Evolutionary conservation across 2,113 vertebrate species (phyloP).

Genomic region (Caracal caracal): DNA sequence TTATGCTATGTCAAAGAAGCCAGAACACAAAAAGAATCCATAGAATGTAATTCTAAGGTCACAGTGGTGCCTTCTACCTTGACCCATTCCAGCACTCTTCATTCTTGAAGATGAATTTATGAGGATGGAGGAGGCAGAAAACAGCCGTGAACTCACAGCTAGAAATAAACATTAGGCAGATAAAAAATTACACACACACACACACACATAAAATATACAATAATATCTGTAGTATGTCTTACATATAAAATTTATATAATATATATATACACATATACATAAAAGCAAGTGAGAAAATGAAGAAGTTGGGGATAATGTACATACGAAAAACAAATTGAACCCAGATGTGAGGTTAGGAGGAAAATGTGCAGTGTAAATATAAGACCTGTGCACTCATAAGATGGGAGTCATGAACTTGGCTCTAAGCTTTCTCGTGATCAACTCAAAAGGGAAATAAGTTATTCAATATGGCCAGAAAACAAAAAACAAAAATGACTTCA

Average conservation of each 20-base stretch:
- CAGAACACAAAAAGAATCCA: background rate
- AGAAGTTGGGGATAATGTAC: background rate
- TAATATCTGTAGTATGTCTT: background rate
- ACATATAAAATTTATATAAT: background rate
- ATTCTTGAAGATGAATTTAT: slow-evolving; percentile 12
- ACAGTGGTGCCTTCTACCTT: background rate
- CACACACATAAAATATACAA: no score
- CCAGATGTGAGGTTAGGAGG: background rate
- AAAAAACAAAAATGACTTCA: background rate
- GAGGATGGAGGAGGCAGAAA: background rate
- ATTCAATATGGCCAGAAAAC: background rate
- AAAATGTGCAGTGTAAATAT: background rate
- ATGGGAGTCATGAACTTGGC: background rate
- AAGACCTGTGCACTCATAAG: background rate
- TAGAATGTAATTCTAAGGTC: background rate
- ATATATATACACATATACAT: background rate
- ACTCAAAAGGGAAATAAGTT: background rate
- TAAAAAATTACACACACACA: background rate
- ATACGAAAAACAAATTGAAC: background rate
- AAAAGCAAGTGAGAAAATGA: slow-evolving; percentile 1
- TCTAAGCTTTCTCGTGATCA: background rate
- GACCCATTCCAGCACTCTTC: background rate
- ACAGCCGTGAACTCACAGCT: background rate
- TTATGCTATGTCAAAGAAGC: background rate
- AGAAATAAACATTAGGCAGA: background rate